phyloP scores from a whole-genome alignment of 2,797 vertebrate species.

The Podarcis siculus region DNA sequence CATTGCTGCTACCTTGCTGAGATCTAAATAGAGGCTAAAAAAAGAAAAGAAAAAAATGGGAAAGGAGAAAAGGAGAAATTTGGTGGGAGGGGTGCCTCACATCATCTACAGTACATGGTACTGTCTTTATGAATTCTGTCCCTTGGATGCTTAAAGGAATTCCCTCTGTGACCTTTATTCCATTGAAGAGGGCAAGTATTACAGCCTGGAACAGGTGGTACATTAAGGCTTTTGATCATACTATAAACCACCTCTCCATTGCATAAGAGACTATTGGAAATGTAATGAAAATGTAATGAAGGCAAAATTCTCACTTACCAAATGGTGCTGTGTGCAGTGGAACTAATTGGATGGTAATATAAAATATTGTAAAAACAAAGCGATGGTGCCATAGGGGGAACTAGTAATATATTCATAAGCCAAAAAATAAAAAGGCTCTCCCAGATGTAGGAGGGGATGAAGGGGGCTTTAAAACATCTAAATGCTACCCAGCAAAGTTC shows the following conservation, averaged over 20 bases:
- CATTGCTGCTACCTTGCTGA: not conserved
- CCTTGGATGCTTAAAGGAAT: constrained; percentile 62
- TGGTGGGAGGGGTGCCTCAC: not conserved
- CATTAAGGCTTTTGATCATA: constrained; percentile 59
- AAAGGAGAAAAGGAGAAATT: not conserved
- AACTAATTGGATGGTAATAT: constrained; percentile 47
- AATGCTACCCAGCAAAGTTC: not conserved
- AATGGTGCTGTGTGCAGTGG: constrained; percentile 33
- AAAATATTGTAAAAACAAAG: constrained; percentile 59
- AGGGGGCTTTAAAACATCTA: constrained; percentile 43
- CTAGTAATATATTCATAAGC: constrained; percentile 27
- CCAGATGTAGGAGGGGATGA: constrained; percentile 11
- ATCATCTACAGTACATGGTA: not conserved
- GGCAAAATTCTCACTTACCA: constrained; percentile 63
- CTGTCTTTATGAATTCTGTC: constrained; percentile 21
- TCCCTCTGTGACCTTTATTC: constrained; percentile 46
- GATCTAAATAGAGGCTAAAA: constrained; percentile 22
- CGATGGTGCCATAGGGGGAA: constrained; percentile 34
- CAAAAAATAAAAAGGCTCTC: constrained; percentile 27
- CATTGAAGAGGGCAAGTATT: constrained; percentile 56
- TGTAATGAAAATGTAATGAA: constrained; percentile 65
- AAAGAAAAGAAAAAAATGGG: constrained; percentile 12
- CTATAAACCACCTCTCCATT: constrained; percentile 60
- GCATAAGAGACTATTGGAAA: constrained; percentile 60
- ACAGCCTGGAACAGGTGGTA: constrained; percentile 55